Percentiles rank a stretch among this genome's conserved stretches.
phyloP scores from a whole-genome alignment of 2,113 vertebrate species.

The Pterocles gutturalis region DNA sequence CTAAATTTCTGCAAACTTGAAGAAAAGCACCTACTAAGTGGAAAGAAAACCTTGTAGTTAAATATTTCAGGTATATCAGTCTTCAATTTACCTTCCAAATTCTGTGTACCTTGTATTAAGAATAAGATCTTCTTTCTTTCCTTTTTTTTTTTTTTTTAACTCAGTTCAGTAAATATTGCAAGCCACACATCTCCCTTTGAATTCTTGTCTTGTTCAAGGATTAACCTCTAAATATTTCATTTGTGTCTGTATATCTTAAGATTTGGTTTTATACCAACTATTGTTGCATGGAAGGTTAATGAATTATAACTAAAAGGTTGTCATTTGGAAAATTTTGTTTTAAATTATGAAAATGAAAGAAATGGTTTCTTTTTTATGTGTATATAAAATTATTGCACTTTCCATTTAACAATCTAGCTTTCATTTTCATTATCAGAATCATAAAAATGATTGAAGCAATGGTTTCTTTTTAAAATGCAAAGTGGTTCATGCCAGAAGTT shows the following conservation, averaged over 20 bases:
- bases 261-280: not conserved
- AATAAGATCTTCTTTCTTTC: not conserved
- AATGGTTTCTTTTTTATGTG: slow-evolving; percentile 56
- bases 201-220: slow-evolving; percentile 18
- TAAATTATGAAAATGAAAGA: slow-evolving; percentile 72
- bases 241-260: not conserved
- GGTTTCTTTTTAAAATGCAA: slow-evolving; percentile 70
- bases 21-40: not conserved
- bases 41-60: not conserved
- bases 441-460: slow-evolving; percentile 71
- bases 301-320: slow-evolving; percentile 67
- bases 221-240: slow-evolving; percentile 43
- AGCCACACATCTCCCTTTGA: not conserved
- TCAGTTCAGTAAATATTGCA: slow-evolving; percentile 3
- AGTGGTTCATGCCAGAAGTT: slow-evolving; percentile 66
- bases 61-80: not conserved
- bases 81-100: not conserved
- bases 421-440: slow-evolving; percentile 72
- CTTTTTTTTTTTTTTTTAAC: not conserved
- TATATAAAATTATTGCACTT: slow-evolving; percentile 59
- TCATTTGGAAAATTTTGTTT: slow-evolving; percentile 73
- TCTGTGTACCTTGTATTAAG: not conserved
- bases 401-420: slow-evolving; percentile 67
- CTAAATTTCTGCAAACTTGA: not conserved
- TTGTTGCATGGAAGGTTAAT: not conserved